Evolutionary conservation across 2,113 vertebrate genomes (phyloP).

Genomic region (Corythornis cristatus): DNA sequence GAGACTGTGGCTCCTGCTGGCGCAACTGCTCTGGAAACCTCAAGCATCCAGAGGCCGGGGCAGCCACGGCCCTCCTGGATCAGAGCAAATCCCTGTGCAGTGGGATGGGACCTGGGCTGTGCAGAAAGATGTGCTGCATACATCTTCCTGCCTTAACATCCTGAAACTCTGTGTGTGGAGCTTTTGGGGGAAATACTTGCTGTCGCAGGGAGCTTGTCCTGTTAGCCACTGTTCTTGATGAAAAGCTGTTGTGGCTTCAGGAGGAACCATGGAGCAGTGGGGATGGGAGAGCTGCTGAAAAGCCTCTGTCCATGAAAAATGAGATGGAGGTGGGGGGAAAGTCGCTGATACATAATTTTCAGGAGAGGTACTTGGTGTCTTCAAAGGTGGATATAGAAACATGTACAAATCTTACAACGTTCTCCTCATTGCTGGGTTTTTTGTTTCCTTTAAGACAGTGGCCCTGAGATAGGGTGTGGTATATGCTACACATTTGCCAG

Average conservation of each 20-base stretch:
- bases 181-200: not conserved
- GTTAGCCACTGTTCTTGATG: not conserved
- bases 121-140: not conserved
- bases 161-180: not conserved
- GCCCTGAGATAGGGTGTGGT: not conserved
- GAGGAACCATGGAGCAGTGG: not conserved
- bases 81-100: not conserved
- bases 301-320: not conserved
- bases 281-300: not conserved
- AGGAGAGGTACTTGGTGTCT: not conserved
- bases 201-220: not conserved
- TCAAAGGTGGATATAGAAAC: not conserved
- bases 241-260: not conserved
- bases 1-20: not conserved
- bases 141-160: not conserved
- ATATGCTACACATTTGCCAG: not conserved
- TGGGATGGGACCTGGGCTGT: accelerated
- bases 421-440: not conserved
- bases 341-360: not conserved
- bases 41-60: not conserved
- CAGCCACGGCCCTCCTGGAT: not conserved
- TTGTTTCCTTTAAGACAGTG: slow-evolving; percentile 17
- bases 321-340: accelerated
- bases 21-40: not conserved
- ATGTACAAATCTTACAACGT: not conserved